phyloP scores from a whole-genome alignment of 2,797 vertebrate genomes.

The Eurystomus glaucurus region DNA sequence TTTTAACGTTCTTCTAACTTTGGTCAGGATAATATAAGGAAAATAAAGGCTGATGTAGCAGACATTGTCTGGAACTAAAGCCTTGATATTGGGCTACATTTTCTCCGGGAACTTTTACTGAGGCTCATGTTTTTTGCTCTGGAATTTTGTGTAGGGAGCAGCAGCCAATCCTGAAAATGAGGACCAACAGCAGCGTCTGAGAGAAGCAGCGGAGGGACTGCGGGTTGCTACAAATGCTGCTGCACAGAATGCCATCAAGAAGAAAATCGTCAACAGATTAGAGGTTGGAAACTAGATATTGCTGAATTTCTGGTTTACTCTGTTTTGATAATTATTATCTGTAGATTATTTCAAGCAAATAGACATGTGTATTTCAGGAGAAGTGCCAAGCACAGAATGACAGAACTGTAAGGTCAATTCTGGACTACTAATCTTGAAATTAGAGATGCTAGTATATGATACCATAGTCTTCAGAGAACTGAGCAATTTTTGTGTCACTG shows the following conservation, averaged over 20 bases:
- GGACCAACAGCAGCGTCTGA: constrained; percentile 96
- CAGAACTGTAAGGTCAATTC: background rate
- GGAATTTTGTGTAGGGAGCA: constrained; percentile 88
- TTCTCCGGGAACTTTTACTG: background rate
- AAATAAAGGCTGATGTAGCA: background rate
- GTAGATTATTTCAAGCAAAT: background rate
- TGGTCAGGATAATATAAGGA: background rate
- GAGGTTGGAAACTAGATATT: constrained; percentile 86
- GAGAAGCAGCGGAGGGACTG: constrained; percentile 96
- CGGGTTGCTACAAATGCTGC: constrained; percentile 97
- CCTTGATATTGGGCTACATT: background rate
- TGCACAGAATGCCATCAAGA: constrained; percentile 98
- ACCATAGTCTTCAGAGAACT: background rate
- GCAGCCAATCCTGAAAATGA: constrained; percentile 98
- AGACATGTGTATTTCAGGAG: background rate
- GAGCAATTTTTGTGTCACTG: background rate
- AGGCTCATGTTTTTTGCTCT: background rate
- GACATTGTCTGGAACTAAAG: background rate
- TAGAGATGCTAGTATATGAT: background rate
- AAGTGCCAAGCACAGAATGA: background rate
- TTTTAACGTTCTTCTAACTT: background rate
- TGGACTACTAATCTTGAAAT: background rate
- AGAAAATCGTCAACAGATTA: constrained; percentile 96
- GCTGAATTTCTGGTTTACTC: background rate
- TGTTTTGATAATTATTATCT: background rate